Base-by-base conservation (phyloP, 2,113 vertebrate species). In the Lepisosteus oculatus region DNA sequence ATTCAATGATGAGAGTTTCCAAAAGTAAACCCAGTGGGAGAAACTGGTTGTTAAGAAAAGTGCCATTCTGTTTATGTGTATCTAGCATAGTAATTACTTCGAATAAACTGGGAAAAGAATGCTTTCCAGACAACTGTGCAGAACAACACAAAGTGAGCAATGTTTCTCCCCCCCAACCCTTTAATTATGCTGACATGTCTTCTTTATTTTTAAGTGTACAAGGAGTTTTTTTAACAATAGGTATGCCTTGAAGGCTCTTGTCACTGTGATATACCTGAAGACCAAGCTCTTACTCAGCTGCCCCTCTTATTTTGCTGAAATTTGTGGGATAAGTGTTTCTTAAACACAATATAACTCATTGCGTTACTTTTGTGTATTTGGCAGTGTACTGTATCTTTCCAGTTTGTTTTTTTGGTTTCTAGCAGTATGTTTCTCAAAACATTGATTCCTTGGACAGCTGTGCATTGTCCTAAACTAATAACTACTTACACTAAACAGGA, bases 111-210 rank as follows among this genome's bases (percentile, higher is more conserved):
- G 54, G 55, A 74, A 65, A 67, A 44, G 29, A 74, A 43, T 65
- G 62, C 12, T 29, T 65, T 65, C 17, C 62, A 29, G 70, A 79
- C 72, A 67, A 77, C 43, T 0, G 62, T 14, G 3, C 13, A 45
- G 67, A 79, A 81, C 6, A 65, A 29, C 62, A 74, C 70, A 77
- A 76, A 75, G 77, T 75, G 65, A 80, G 74, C 78, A 79, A 77
- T 83, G 85, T 87, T 78, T 78, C 74, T 87, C 82, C 75, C 76
- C 57, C 5, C 29, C 65, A 74, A 66, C 77, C 71, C 55, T 85
- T 78, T 83, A 84, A 86, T 83, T 85, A 81, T 70, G 44, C 73
- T 74, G 8, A 84, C 80, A 78, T 74, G 82, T 72, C 70, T 61
- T 75, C 82, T 81, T 85, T 88, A 70, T 80, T 68, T 81, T 47